Conservation (phyloP, 2,113 vertebrate species). For the Oryzias javanicus region DNA sequence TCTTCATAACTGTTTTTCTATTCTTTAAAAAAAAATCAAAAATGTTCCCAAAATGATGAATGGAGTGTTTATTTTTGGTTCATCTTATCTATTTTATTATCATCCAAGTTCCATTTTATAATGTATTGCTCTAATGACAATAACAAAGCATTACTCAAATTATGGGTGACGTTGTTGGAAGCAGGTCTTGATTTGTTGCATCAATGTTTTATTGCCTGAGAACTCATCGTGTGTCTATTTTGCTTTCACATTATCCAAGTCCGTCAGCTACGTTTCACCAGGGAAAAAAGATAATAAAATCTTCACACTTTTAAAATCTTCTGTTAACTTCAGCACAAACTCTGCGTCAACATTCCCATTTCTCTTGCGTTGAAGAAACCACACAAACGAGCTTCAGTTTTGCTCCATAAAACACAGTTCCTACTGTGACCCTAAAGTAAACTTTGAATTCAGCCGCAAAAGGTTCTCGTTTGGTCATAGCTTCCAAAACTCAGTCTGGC, state of each 20-base stretch:
- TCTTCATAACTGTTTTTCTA: too few species aligned
- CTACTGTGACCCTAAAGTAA: conserved; percentile 61
- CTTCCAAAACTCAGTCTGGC: conserved; percentile 36
- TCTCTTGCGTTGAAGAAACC: conserved; percentile 29
- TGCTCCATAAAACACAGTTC: conserved; percentile 64
- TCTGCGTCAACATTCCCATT: conserved; percentile 54
- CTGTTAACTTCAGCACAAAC: conserved; percentile 40
- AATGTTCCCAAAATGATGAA: too few species aligned
- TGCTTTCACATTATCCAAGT: conserved; percentile 32
- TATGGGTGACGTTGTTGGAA: too few species aligned
- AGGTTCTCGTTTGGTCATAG: conserved; percentile 32
- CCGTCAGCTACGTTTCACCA: conserved; percentile 59
- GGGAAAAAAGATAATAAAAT: conserved; percentile 43
- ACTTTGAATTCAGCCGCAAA: conserved; percentile 48
- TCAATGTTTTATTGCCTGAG: conserved; percentile 8
- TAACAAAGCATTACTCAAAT: too few species aligned
- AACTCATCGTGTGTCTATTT: conserved; percentile 9
- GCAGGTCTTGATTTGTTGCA: background rate
- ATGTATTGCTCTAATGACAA: too few species aligned
- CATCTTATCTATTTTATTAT: too few species aligned
- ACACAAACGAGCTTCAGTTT: conserved; percentile 54
- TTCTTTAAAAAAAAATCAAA: too few species aligned
- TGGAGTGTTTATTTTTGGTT: too few species aligned
- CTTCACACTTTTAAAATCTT: conserved; percentile 50
- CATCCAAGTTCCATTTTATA: too few species aligned